Conservation (phyloP, 2,888 invertebrate genomes). For the Pediacus dermestoides region DNA sequence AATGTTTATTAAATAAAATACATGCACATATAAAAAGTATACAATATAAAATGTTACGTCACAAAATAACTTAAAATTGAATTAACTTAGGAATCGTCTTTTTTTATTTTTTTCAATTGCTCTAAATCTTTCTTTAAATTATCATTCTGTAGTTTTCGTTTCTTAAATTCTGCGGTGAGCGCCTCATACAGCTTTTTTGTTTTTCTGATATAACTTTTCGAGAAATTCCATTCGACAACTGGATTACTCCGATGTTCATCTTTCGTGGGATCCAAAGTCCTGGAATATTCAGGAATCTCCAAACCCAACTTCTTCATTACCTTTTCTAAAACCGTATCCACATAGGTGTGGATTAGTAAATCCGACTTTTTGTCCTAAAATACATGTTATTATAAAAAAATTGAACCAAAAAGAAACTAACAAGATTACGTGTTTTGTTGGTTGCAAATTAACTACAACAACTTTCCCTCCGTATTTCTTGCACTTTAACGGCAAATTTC, state of each 20-base stretch:
- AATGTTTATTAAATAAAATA: no score
- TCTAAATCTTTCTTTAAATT: no score
- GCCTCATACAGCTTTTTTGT: slow-evolving; percentile 61
- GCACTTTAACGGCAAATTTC: slow-evolving; percentile 82
- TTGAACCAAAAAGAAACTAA: slow-evolving; percentile 5
- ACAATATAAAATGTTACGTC: no score
- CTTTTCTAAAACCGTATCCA: slow-evolving; percentile 75
- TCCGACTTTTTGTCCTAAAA: slow-evolving; percentile 87
- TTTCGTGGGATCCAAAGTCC: slow-evolving; percentile 65
- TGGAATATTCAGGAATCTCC: slow-evolving; percentile 69
- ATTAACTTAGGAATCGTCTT: no score
- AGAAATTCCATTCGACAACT: slow-evolving; percentile 71
- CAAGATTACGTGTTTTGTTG: slow-evolving; percentile 86
- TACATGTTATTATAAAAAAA: slow-evolving; percentile 12
- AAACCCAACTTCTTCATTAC: slow-evolving; percentile 72
- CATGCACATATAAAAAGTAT: no score
- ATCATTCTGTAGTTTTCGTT: slow-evolving; percentile 36
- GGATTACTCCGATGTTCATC: slow-evolving; percentile 40
- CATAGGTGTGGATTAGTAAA: slow-evolving; percentile 82
- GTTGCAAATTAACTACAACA: slow-evolving; percentile 93
- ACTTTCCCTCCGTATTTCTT: slow-evolving; percentile 83
- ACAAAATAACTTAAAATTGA: no score
- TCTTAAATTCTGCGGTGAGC: slow-evolving; percentile 45
- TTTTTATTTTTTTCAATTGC: no score
- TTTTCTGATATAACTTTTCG: slow-evolving; percentile 56